Conservation (phyloP, 1,140 invertebrate species). For the Rhagoletis pomonella region DNA sequence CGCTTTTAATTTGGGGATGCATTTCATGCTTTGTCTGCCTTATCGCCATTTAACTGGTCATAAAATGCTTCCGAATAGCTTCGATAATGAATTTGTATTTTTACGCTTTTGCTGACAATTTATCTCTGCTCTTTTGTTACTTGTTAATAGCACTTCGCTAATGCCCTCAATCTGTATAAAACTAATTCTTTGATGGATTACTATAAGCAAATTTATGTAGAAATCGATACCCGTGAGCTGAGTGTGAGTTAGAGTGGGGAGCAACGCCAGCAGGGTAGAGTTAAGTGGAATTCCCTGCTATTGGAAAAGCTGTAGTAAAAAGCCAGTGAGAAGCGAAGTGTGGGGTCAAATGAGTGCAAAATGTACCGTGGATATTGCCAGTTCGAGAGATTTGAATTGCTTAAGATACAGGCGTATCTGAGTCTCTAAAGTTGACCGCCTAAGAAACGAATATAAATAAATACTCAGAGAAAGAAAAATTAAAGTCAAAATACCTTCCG, state of each 20-base stretch:
- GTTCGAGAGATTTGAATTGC: too few species aligned
- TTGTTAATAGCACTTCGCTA: not conserved
- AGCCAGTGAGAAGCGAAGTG: too few species aligned
- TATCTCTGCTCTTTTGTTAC: not conserved
- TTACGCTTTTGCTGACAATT: not conserved
- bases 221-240: constrained; percentile 37
- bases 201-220: constrained; percentile 35
- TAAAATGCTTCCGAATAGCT: constrained; percentile 32
- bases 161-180: constrained; percentile 9
- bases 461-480: too few species aligned
- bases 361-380: too few species aligned
- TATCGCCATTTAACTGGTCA: constrained; percentile 17
- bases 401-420: too few species aligned
- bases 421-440: too few species aligned
- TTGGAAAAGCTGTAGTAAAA: not conserved
- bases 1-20: constrained; percentile 12
- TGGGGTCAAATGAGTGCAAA: too few species aligned
- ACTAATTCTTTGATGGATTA: constrained; percentile 50
- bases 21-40: constrained; percentile 17
- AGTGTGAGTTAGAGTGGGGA: not conserved
- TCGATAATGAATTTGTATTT: constrained; percentile 35
- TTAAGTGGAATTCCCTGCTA: not conserved
- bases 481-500: too few species aligned
- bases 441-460: too few species aligned
- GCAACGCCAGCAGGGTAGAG: too few species aligned